Evolutionary conservation across 2,113 vertebrate species (phyloP), one percentile per base, ranked within the genome.

Genomic region (rat (Rattus norvegicus)): DNA sequence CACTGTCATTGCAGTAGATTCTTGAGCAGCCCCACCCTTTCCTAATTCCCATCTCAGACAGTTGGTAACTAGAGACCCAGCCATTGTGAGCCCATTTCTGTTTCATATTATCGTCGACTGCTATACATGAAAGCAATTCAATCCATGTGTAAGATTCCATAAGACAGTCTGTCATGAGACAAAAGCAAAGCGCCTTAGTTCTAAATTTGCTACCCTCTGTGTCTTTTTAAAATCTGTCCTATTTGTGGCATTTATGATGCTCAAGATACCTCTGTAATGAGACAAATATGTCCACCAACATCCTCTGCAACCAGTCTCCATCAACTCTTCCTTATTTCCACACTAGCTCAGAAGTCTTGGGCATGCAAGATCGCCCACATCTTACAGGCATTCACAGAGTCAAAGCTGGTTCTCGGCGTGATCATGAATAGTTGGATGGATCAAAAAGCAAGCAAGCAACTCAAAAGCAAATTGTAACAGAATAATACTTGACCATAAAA

Each of bases 41-140:
- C 39, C 79, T 70, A 88, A 92, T 86, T 96, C 80, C 90, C 11
- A 0, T 84, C 79, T 77, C 84, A 95, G 92, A 87, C 39, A 26
- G 9, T 87, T 47, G 54, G 24, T 93, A 70, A 91, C 76, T 73
- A 79, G 39, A 90, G 43, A 28, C 67, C 49, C 72, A 83, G n/a
- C 24, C 70, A 56, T 20, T 61, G n/a, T 16, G 39, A 61, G 7
- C 92, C 52, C 69, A 80, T 86, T 96, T 97, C 91, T 96, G 84
- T 94, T 95, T 96, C 88, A 17, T 76, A 56, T 94, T 95, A 90
- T 54, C 69, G 33, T 61, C 69, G 77, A 94, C 69, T 43, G 59
- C 26, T 89, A 26, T 84, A 54, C 84, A 86, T 83, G 80, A 93
- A 90, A 95, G 47, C 52, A 92, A 94, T 94, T 93, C 76, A 93